These are phyloP conservation scores for Poliocrania exsul DNA, from an alignment of 2,797 vertebrate species.

Conservation along the genomic window DNA sequence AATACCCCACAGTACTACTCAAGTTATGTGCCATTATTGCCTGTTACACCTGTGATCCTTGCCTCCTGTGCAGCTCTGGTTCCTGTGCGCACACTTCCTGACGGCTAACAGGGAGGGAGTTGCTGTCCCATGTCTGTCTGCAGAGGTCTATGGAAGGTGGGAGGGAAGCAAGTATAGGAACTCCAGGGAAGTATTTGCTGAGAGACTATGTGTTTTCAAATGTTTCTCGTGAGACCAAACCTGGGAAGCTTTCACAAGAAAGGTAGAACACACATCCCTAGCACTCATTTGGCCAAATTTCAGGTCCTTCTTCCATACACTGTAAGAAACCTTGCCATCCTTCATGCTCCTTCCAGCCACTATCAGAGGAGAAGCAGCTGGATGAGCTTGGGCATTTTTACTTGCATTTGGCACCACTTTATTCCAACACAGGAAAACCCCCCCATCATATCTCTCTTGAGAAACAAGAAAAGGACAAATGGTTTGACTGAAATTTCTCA, in stretches of 20 bases:
- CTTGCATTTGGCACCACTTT: background rate
- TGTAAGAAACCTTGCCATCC: background rate
- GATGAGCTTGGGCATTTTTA: background rate
- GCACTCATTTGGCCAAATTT: background rate
- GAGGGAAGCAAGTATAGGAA: background rate
- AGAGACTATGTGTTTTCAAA: background rate
- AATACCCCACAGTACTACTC: background rate
- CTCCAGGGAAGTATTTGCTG: background rate
- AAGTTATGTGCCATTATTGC: background rate
- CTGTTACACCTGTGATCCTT: background rate
- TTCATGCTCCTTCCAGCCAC: background rate
- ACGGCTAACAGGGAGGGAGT: background rate
- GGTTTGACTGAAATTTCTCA: background rate
- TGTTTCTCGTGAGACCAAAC: background rate
- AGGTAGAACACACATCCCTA: background rate
- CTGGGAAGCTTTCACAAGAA: background rate
- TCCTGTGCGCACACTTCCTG: rapidly evolving
- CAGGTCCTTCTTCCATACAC: background rate
- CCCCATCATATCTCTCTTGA: background rate
- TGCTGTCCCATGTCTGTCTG: rapidly evolving
- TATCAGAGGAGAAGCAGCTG: background rate
- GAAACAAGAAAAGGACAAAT: background rate
- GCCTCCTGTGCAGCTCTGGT: background rate
- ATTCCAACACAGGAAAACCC: background rate
- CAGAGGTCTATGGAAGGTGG: background rate